phyloP scores from a whole-genome alignment of 2,888 invertebrate species.

The Ceriagrion tenellum region DNA sequence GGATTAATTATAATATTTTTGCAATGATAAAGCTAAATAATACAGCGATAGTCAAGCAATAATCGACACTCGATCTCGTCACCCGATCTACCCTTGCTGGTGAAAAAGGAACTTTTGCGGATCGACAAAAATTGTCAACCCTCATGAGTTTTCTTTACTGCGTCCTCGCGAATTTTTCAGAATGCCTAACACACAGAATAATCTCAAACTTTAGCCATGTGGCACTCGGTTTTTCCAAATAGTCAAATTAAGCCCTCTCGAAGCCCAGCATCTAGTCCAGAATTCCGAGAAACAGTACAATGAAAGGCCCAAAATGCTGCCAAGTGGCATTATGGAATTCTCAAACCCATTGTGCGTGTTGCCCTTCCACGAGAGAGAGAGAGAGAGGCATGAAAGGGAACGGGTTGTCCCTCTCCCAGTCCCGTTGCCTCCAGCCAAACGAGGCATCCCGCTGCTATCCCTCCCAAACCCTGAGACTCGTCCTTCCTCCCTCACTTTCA shows the following conservation, averaged over 20 bases:
- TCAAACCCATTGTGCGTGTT: background rate
- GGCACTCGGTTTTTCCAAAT: background rate
- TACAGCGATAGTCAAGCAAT: too few species aligned
- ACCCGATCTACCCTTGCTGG: too few species aligned
- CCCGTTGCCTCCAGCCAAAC: background rate
- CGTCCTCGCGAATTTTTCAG: background rate
- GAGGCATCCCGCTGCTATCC: background rate
- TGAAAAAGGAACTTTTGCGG: too few species aligned
- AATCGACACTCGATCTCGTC: too few species aligned
- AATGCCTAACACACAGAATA: background rate
- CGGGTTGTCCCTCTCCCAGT: background rate
- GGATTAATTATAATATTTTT: too few species aligned
- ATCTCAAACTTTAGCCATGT: background rate
- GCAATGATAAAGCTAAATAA: too few species aligned
- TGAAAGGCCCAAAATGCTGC: background rate
- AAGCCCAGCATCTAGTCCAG: background rate
- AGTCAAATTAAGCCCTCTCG: background rate
- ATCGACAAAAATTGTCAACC: too few species aligned
- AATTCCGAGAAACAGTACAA: conserved; percentile 43
- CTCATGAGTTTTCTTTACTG: too few species aligned
- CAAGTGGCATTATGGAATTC: background rate
- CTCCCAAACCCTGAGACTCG: background rate
- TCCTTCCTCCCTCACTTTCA: background rate
- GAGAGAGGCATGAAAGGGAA: background rate
- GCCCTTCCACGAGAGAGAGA: background rate